A percentile compares a stretch with the other conserved stretches of the same genome.
Conservation (phyloP, 2,113 vertebrate species). For the Hemibagrus wyckioides region DNA sequence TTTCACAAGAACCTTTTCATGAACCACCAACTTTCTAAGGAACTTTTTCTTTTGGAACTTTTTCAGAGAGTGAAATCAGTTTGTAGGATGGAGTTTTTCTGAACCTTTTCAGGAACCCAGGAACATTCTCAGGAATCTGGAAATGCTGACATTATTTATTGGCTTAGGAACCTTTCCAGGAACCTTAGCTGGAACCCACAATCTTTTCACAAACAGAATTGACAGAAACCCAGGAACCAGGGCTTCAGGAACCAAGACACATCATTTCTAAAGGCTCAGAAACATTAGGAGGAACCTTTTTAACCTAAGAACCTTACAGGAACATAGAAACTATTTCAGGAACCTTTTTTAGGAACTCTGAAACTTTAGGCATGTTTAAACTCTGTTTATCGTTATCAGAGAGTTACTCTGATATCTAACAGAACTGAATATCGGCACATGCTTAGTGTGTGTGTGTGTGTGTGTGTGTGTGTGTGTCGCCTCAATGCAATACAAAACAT, state of each 20-base stretch:
- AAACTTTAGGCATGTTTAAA: background rate
- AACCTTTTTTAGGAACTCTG: background rate
- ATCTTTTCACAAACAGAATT: background rate
- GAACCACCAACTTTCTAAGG: background rate
- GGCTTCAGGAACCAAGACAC: too few relatives aligned
- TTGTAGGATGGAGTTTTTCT: background rate
- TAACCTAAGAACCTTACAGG: too few relatives aligned
- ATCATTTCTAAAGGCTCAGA: background rate
- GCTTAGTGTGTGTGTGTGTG: background rate
- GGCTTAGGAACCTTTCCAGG: background rate
- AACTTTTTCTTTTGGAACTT: background rate
- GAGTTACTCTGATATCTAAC: background rate
- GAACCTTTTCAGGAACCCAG: background rate
- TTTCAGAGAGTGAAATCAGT: background rate
- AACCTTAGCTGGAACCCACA: background rate
- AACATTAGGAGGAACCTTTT: background rate
- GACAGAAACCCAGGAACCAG: too few relatives aligned
- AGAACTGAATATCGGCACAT: background rate
- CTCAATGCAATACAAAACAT: conserved; percentile 18
- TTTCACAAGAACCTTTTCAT: background rate
- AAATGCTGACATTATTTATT: background rate
- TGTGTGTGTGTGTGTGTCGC: conserved; percentile 2
- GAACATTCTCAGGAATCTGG: background rate
- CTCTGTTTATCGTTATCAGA: too few relatives aligned
- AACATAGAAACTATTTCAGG: background rate